Evolutionary conservation across 2,888 invertebrate species (phyloP).

Genomic region (Rhingia rostrata): DNA sequence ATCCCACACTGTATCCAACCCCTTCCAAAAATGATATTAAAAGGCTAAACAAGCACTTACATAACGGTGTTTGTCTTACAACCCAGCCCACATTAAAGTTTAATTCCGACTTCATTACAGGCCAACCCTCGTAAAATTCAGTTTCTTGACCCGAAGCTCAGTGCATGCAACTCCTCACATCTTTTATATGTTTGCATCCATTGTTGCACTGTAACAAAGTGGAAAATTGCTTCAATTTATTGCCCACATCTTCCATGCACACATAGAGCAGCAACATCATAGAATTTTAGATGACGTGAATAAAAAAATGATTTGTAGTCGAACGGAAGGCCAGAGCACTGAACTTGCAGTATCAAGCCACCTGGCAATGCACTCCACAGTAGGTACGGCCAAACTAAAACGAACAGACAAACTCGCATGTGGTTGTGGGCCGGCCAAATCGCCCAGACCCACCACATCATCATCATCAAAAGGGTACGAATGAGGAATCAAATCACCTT

Average conservation of each 20-base stretch:
- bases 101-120: conserved; percentile 26
- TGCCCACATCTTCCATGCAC: conserved; percentile 65
- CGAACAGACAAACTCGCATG: conserved; percentile 16
- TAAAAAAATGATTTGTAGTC: conserved; percentile 69
- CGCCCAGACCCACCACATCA: conserved; percentile 32
- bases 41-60: no score
- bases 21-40: no score
- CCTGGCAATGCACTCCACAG: conserved; percentile 28
- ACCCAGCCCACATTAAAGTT: conserved; percentile 21
- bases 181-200: conserved; percentile 22
- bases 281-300: conserved; percentile 66
- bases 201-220: conserved; percentile 69
- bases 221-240: conserved; percentile 70
- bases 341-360: conserved; percentile 44
- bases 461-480: conserved; percentile 57
- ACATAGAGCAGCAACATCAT: conserved; percentile 54
- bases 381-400: not conserved
- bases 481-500: conserved; percentile 70
- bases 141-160: conserved; percentile 39
- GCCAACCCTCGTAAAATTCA: conserved; percentile 13
- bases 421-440: not conserved
- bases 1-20: no score
- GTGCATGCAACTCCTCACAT: not conserved
- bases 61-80: no score
- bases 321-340: conserved; percentile 43